These are phyloP conservation scores for Dromiciops gliroides DNA, from an alignment of 2,113 vertebrate genomes.

Conservation along the genomic window DNA sequence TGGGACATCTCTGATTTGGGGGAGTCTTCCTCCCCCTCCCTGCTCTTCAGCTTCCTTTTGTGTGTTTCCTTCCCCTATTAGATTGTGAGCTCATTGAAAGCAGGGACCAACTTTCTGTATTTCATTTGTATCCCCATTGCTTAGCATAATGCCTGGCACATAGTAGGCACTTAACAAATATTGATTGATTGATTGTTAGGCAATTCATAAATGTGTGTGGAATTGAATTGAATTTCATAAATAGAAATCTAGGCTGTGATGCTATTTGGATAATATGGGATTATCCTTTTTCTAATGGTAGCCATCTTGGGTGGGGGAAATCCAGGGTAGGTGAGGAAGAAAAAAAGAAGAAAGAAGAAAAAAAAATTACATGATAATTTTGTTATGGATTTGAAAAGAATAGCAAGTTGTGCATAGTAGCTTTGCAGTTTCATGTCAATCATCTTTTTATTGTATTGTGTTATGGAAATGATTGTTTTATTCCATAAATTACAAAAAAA, in stretches of 20 bases:
- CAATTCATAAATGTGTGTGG: not conserved
- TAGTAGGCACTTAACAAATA: not conserved
- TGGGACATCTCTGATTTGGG: not conserved
- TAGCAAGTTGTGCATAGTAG: not conserved
- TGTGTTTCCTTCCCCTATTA: accelerated
- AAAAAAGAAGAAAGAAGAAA: not conserved
- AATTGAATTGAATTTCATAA: not conserved
- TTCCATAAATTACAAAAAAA: not conserved
- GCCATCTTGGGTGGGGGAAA: not conserved
- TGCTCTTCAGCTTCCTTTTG: not conserved
- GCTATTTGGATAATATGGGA: not conserved
- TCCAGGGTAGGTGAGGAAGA: not conserved
- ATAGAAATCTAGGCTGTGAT: not conserved
- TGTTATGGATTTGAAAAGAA: not conserved
- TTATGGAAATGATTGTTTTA: not conserved
- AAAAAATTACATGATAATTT: not conserved
- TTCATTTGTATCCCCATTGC: not conserved
- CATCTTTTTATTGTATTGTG: not conserved
- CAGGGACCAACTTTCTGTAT: not conserved
- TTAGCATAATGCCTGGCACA: not conserved
- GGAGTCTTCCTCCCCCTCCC: not conserved
- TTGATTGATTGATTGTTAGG: not conserved
- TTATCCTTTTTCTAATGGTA: not conserved
- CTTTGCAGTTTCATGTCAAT: not conserved
- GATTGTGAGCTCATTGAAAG: not conserved